Evolutionary conservation across 2,113 vertebrate genomes (phyloP).

Genomic region (Carassius carassius): DNA sequence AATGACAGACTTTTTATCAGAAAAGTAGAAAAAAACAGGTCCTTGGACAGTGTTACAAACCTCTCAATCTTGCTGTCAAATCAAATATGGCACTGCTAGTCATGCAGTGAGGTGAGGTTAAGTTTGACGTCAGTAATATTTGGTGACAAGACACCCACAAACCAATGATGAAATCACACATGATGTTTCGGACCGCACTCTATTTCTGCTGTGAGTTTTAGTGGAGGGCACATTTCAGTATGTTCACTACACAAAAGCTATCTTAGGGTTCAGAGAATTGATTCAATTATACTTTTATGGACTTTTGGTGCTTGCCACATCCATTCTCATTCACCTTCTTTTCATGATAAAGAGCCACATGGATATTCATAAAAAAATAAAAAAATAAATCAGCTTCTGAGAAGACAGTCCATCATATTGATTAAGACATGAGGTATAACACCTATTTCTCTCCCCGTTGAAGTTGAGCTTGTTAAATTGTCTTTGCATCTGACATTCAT

Average conservation of each 20-base stretch:
- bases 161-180: not conserved
- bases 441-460: not conserved
- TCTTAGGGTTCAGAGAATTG: not conserved
- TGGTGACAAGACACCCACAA: not conserved
- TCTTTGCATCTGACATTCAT: conserved; percentile 21
- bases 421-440: not conserved
- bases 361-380: not conserved
- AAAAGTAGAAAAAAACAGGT: not conserved
- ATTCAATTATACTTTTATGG: not conserved
- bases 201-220: not conserved
- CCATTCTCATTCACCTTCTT: not conserved
- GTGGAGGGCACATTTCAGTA: not conserved
- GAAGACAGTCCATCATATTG: not conserved
- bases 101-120: not conserved
- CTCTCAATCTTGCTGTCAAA: not conserved
- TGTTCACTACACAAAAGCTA: not conserved
- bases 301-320: not conserved
- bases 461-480: conserved; percentile 3
- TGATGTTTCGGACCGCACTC: not conserved
- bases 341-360: not conserved
- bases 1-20: not conserved
- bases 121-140: not conserved
- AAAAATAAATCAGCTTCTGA: not conserved
- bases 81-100: not conserved
- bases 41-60: not conserved